These are phyloP conservation scores for Dryoscopus gambensis DNA, from an alignment of 2,113 vertebrate genomes.

Conservation along the genomic window DNA sequence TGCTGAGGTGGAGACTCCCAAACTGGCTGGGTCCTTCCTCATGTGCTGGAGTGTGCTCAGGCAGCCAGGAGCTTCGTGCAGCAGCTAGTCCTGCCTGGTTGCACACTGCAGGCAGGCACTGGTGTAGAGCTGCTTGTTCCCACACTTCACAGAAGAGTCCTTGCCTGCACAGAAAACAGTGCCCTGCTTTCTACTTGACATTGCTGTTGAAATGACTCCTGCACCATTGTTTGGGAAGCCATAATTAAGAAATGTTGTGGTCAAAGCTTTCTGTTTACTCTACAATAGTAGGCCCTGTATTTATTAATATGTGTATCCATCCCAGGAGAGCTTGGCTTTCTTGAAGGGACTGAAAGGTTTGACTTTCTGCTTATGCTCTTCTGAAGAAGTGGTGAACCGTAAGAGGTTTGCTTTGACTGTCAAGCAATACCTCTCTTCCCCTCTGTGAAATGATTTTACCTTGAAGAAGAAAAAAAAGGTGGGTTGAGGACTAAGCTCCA, in stretches of 20 bases:
- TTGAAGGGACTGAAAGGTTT: not conserved
- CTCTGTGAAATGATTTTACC: not conserved
- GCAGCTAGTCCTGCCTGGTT: not conserved
- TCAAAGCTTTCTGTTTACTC: not conserved
- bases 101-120: not conserved
- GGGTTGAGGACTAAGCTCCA: not conserved
- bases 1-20: not conserved
- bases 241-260: not conserved
- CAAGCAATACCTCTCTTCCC: not conserved
- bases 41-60: not conserved
- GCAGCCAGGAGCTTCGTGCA: not conserved
- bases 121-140: not conserved
- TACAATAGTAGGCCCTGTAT: not conserved
- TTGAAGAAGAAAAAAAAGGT: not conserved
- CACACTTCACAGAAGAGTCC: not conserved
- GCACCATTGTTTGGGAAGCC: not conserved
- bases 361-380: not conserved
- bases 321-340: not conserved
- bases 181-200: not conserved
- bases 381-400: not conserved
- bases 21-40: not conserved
- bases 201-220: not conserved
- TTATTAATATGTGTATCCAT: not conserved
- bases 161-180: accelerated
- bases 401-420: not conserved